phyloP scores from a whole-genome alignment of 1,140 invertebrate species.

The Eriosoma lanigerum region DNA sequence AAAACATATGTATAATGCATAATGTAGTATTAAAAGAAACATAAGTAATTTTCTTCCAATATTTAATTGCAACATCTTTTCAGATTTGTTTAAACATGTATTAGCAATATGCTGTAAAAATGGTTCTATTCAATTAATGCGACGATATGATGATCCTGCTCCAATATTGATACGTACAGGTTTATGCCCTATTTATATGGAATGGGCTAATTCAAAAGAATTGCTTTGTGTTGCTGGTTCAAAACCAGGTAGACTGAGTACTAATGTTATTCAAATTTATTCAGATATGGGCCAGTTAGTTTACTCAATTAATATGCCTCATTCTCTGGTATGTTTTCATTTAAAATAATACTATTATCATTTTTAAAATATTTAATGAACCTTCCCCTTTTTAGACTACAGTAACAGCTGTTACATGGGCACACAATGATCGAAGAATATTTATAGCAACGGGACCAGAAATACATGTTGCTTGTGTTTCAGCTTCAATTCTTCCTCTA shows the following conservation, averaged over 20 bases:
- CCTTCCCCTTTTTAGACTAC: conserved; percentile 73
- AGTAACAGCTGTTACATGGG: conserved; percentile 94
- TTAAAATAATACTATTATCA: background rate
- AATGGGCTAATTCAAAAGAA: conserved; percentile 95
- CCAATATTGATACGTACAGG: conserved; percentile 82
- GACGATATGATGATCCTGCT: conserved; percentile 89
- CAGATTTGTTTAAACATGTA: conserved; percentile 69
- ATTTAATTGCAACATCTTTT: conserved; percentile 48
- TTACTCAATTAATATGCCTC: conserved; percentile 75
- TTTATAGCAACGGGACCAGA: conserved; percentile 89
- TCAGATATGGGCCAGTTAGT: conserved; percentile 73
- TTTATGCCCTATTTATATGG: conserved; percentile 78
- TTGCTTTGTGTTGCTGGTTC: conserved; percentile 89
- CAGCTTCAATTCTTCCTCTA: conserved; percentile 82
- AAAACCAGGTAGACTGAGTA: conserved; percentile 62
- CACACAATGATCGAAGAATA: conserved; percentile 91
- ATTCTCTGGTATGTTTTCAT: conserved; percentile 65
- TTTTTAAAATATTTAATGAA: background rate
- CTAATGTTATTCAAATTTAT: conserved; percentile 77
- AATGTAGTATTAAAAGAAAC: background rate
- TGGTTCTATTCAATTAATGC: conserved; percentile 83
- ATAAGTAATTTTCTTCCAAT: background rate
- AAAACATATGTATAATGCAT: background rate
- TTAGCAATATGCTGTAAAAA: conserved; percentile 86
- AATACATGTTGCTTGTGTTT: conserved; percentile 91